A percentile compares a stretch with the other conserved stretches of the same genome.
phyloP scores from a whole-genome alignment of 2,113 vertebrate genomes.

The Enhydra lutris region DNA sequence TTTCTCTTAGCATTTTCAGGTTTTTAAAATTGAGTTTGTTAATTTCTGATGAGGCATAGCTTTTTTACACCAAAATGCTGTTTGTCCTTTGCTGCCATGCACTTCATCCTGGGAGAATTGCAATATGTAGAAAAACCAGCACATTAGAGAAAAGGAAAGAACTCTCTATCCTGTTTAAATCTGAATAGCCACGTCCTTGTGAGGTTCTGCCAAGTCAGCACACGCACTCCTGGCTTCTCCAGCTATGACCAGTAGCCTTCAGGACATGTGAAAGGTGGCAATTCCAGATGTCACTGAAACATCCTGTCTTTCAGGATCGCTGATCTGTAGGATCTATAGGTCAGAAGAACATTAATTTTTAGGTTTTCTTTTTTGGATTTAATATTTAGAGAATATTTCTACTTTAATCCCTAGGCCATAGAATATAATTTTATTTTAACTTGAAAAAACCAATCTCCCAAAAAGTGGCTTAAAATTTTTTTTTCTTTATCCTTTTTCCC shows the following conservation, averaged over 20 bases:
- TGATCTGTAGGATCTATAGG: background rate
- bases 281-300: background rate
- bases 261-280: background rate
- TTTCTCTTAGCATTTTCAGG: background rate
- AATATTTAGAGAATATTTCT: slow-evolving; percentile 1
- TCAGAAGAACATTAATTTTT: background rate
- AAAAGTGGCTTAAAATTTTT: background rate
- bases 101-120: background rate
- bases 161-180: background rate
- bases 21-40: slow-evolving; percentile 7
- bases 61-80: background rate
- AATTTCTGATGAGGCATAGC: background rate
- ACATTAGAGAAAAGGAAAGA: background rate
- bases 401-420: background rate
- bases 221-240: background rate
- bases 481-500: background rate
- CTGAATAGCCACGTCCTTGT: background rate
- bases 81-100: background rate
- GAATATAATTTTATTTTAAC: slow-evolving; percentile 23
- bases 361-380: background rate
- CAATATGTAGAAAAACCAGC: background rate
- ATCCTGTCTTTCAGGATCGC: background rate
- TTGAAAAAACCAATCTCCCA: background rate
- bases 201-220: background rate
- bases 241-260: background rate